phyloP scores from a whole-genome alignment of 2,797 vertebrate species.

The Picus viridis region DNA sequence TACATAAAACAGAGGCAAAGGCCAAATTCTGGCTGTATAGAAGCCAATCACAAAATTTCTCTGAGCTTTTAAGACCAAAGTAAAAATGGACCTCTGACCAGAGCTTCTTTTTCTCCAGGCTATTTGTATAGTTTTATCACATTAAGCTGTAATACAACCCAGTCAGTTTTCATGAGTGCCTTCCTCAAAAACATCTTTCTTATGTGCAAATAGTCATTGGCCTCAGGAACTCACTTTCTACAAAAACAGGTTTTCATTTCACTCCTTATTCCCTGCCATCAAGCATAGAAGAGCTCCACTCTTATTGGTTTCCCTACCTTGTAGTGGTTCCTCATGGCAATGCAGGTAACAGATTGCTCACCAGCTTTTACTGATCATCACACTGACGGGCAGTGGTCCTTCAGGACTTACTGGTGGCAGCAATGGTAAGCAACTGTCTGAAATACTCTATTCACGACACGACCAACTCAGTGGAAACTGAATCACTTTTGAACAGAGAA shows the following conservation, averaged over 20 bases:
- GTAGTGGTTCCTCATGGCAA: accelerated
- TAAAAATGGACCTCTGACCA: neutral
- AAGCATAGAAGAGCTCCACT: neutral
- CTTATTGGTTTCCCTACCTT: neutral
- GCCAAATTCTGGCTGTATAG: neutral
- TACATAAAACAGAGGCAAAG: neutral
- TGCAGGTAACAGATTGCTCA: neutral
- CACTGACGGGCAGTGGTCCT: neutral
- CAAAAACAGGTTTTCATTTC: neutral
- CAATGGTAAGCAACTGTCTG: neutral
- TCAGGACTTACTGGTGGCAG: neutral
- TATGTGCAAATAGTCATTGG: neutral
- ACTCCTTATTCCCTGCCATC: neutral
- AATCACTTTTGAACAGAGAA: neutral
- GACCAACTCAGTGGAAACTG: neutral
- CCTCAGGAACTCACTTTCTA: neutral
- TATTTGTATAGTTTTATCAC: neutral
- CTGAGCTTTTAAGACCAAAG: neutral
- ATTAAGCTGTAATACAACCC: neutral
- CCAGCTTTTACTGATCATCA: neutral
- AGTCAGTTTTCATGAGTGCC: neutral
- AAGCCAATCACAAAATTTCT: neutral
- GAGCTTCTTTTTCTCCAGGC: neutral
- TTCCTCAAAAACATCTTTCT: neutral
- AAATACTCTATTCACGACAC: neutral